Percentiles rank a stretch among this genome's conserved stretches.
Conservation (phyloP, 2,797 vertebrate species). For the Tragopan temminckii region DNA sequence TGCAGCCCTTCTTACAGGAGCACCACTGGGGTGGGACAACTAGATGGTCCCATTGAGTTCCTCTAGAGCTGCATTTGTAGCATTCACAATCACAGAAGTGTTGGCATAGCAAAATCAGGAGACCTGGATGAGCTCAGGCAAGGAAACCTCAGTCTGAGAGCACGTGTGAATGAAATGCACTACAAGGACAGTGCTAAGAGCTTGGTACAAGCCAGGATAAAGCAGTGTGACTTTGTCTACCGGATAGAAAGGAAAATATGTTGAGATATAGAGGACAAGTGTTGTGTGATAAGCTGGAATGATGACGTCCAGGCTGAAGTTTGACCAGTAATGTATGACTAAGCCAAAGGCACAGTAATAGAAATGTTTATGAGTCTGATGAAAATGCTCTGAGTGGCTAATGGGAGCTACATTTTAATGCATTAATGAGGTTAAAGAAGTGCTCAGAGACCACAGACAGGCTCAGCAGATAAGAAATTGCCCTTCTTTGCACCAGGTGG, state of each 20-base stretch:
- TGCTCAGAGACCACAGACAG: not conserved
- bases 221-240: not conserved
- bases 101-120: not conserved
- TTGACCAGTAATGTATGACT: not conserved
- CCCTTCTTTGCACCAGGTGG: not conserved
- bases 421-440: not conserved
- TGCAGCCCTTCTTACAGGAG: not conserved
- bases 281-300: not conserved
- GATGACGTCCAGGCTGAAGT: not conserved
- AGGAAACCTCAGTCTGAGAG: not conserved
- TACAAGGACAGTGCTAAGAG: not conserved
- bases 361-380: not conserved
- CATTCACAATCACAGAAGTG: rapidly evolving
- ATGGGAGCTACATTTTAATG: not conserved
- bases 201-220: not conserved
- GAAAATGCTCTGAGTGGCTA: not conserved
- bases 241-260: not conserved
- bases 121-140: not conserved
- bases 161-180: rapidly evolving
- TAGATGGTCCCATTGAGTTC: not conserved
- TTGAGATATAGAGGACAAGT: not conserved
- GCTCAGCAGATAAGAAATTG: not conserved
- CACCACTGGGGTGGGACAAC: not conserved
- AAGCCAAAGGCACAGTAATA: not conserved
- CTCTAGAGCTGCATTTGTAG: not conserved